A percentile compares a stretch with the other conserved stretches of the same genome.
Evolutionary conservation across 2,113 vertebrate genomes (phyloP).

Genomic region (Poeciliopsis retropinna): DNA sequence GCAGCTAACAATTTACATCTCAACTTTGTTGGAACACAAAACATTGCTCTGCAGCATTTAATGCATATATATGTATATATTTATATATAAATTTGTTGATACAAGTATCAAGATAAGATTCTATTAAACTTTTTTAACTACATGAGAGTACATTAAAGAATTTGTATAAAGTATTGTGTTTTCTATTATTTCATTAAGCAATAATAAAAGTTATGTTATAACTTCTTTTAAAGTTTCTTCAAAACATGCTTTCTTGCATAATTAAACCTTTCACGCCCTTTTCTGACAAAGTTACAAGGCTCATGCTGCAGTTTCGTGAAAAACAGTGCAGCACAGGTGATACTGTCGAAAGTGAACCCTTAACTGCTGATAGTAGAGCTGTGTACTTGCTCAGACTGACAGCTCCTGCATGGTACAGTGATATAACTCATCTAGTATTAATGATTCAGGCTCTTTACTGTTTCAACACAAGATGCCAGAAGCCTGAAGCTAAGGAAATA

Average conservation of each 20-base stretch:
- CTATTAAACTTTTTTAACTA: no score
- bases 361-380: conserved; percentile 15
- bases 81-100: no score
- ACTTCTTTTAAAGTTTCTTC: no score
- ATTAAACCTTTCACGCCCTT: not conserved
- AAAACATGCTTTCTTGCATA: not conserved
- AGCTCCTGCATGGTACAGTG: conserved; percentile 34
- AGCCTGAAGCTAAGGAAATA: conserved; percentile 35
- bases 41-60: no score
- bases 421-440: conserved; percentile 67
- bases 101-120: no score
- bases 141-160: no score
- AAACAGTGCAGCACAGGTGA: conserved; percentile 27
- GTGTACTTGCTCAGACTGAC: conserved; percentile 44
- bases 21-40: no score
- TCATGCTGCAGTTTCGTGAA: not conserved
- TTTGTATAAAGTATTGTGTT: no score
- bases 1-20: no score
- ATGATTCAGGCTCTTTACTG: conserved; percentile 48
- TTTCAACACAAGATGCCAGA: conserved; percentile 18
- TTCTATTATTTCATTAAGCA: no score
- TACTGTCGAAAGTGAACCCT: conserved; percentile 11
- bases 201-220: no score
- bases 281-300: not conserved
- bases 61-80: no score